Evolutionary conservation across 2,113 vertebrate species (phyloP), one percentile per base, ranked within the genome.

Genomic region (Pseudorasbora parva): DNA sequence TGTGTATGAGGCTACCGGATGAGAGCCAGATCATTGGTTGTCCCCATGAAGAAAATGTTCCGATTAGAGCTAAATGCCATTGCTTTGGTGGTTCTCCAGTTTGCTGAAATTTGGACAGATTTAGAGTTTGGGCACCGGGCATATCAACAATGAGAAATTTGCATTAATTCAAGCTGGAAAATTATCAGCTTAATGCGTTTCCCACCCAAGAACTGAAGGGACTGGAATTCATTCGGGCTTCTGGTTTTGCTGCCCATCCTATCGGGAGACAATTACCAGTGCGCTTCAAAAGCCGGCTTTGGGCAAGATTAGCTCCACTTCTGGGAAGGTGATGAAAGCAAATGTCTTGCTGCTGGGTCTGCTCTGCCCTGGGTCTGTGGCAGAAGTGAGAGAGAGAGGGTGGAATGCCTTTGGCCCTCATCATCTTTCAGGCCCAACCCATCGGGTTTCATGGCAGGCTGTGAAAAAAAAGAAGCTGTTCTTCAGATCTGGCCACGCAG

Each of bases 251-350:
- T 60, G 71, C 75, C 86, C 82, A 73, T 87, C 86, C 83, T 85
- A 81, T 83, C 64, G 75, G 81, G 88, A 89, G 86, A 89, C 84
- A 90, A 85, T 91, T 88, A 88, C 84, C 85, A 89, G 77, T 8
- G 54, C 54, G 86, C 84, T 86, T 91, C 84, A 88, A 86, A 85
- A 78, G 69, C 80, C 69, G 47, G 80, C 72, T 87, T 89, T 89
- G 84, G 85, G 84, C 47, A 43, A 88, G 87, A 89, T 91, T 87
- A 89, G 88, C 85, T 68, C 80, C 86, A 81, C 85, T 80, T 88
- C 88, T 89, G 88, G 88, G 90, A 91, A 84, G 51, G 66, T 72
- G 84, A 89, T 89, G 88, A 89, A 91, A 88, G 88, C 71, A 30
- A 76, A 87, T 51, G 81, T 73, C 82, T 81, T 68, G 80, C 85